These are phyloP conservation scores for Campylomormyrus numenius DNA, from an alignment of 2,113 vertebrate species.

Conservation along the genomic window DNA sequence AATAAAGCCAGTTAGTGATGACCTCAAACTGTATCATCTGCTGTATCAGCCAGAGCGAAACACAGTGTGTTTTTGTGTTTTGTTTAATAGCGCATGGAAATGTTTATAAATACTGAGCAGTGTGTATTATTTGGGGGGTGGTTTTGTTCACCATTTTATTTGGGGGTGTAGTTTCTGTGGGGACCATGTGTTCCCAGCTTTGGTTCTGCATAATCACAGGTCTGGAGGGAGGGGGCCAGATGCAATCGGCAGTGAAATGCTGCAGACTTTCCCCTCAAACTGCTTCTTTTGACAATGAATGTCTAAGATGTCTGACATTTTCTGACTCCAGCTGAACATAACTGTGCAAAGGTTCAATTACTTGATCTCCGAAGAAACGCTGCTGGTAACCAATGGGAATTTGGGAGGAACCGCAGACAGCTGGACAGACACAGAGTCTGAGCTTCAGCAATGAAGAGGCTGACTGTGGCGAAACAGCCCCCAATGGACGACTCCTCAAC, in stretches of 20 bases:
- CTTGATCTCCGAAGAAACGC: not conserved
- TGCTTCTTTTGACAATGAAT: not conserved
- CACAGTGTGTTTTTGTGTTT: not conserved
- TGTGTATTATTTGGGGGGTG: not conserved
- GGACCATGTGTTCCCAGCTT: not conserved
- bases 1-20: not conserved
- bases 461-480: not conserved
- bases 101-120: not conserved
- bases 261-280: not conserved
- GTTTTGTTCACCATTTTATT: not conserved
- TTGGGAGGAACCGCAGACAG: not conserved
- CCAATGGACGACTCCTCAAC: not conserved
- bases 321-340: constrained; percentile 4
- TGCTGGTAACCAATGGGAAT: not conserved
- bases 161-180: not conserved
- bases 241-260: not conserved
- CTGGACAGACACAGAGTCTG: not conserved
- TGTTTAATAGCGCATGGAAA: not conserved
- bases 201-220: not conserved
- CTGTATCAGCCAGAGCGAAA: not conserved
- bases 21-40: not conserved
- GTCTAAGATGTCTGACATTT: not conserved
- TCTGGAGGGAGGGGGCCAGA: not conserved
- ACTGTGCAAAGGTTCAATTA: constrained; percentile 4
- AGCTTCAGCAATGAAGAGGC: not conserved